A percentile compares a stretch with the other conserved stretches of the same genome.
phyloP scores from a whole-genome alignment of 2,113 vertebrate species.

The Athene noctua region DNA sequence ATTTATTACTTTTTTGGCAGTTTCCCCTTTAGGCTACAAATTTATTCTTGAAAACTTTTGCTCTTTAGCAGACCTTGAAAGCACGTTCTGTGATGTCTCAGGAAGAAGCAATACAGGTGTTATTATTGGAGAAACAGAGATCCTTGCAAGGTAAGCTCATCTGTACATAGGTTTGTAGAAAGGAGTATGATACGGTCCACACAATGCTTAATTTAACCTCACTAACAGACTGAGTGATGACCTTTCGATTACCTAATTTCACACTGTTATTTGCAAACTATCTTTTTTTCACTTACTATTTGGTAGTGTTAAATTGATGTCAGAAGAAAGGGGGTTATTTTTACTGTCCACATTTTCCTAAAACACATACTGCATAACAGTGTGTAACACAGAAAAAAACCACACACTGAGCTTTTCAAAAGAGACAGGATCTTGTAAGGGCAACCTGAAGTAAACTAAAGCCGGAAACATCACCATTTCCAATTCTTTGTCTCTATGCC shows the following conservation, averaged over 20 bases:
- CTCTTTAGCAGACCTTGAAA: background rate
- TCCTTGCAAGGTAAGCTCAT: background rate
- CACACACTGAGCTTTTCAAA: background rate
- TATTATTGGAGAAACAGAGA: background rate
- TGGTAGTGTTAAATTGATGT: background rate
- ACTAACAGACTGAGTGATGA: background rate
- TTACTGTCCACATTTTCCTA: background rate
- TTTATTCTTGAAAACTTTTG: background rate
- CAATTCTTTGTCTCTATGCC: slow-evolving; percentile 27
- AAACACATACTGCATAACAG: background rate
- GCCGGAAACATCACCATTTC: background rate
- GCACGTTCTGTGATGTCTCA: background rate
- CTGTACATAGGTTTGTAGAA: background rate
- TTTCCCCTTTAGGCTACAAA: background rate
- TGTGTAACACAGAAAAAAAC: background rate
- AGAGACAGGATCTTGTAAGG: background rate
- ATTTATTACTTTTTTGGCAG: background rate
- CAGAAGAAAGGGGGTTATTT: background rate
- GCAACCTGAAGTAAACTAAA: slow-evolving; percentile 7
- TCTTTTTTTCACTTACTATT: background rate
- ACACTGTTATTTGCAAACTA: background rate
- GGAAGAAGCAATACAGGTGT: background rate
- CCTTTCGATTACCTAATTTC: background rate
- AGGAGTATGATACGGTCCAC: background rate
- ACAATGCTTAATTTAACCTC: background rate